Evolutionary conservation across 1,140 invertebrate genomes (phyloP), one percentile per base, ranked within the genome.

Genomic region (Zaprionus lachaisei): DNA sequence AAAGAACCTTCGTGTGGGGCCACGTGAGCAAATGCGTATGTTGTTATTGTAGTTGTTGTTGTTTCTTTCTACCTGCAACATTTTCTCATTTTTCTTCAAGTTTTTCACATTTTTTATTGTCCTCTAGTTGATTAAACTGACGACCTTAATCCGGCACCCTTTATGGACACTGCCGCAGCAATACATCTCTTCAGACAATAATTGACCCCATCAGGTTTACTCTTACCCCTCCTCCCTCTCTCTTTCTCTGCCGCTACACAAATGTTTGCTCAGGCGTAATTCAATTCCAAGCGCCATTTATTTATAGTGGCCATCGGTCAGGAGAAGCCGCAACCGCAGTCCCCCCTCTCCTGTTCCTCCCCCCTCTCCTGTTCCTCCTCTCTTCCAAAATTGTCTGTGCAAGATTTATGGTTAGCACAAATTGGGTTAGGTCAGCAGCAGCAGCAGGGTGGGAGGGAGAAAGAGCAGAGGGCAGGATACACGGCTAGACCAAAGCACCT

Each of bases 251-350:
- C 20, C 17, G 14, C 20, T 60, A 31, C 68, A 63, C 60, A 49
- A 58, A 56, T 56, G 75, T 77, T 80, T 60, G 78, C 77, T 90
- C 71, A 79, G 83, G 84, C 84, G 84, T 81, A 84, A 89, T 89
- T 89, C 87, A 84, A 89, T 89, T 89, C 83, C 80, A 77, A 71
- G 81, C 81, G 72, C 75, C 84, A 90, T 90, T 89, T 89, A 89
- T 89, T 89, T 89, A 90, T 89, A 76, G 75, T 76, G 81, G 72
- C 70, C 81, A 51, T 75, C 65, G 76, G 78, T 64, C 64, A 73
- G 62, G 20, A 51, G 31, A 51, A 58, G 55, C 11, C 37, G 22
- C 17, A 51, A 49, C 38, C 41, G 55, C 58, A 47, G 47, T n/a
- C 12, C 38, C 6, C 38, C 12, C 4, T 2, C 15, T 41, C 15